phyloP scores from a whole-genome alignment of 2,888 invertebrate species.

The Erebia ligea region DNA sequence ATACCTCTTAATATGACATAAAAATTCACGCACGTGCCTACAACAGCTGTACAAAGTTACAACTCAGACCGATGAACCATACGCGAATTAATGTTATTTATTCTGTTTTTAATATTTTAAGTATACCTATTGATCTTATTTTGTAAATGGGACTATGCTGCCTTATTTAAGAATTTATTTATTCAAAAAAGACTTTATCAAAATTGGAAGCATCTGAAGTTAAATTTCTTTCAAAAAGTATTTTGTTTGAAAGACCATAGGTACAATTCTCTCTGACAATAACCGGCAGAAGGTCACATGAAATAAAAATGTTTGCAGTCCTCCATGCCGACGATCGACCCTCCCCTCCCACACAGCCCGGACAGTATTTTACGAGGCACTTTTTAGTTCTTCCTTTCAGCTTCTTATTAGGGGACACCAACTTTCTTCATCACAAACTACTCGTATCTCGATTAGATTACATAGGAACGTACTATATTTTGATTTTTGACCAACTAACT shows the following conservation, averaged over 20 bases:
- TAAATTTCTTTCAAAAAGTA: background rate
- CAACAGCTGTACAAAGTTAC: no score
- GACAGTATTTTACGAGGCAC: conserved; percentile 45
- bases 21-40: no score
- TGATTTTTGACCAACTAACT: no score
- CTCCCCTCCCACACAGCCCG: conserved; percentile 32
- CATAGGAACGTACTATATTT: background rate
- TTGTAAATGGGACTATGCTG: no score
- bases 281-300: conserved; percentile 34
- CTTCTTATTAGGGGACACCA: conserved; percentile 41
- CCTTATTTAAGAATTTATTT: no score
- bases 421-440: conserved; percentile 43
- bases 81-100: no score
- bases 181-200: no score
- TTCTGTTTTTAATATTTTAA: no score
- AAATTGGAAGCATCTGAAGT: no score
- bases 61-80: no score
- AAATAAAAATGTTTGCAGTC: conserved; percentile 39
- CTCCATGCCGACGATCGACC: conserved; percentile 33
- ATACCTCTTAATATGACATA: no score
- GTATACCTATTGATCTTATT: background rate
- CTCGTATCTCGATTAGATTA: conserved; percentile 25
- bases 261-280: conserved; percentile 23
- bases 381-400: conserved; percentile 48
- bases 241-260: background rate